phyloP scores from a whole-genome alignment of 2,113 vertebrate genomes.

The Symphodus melops region DNA sequence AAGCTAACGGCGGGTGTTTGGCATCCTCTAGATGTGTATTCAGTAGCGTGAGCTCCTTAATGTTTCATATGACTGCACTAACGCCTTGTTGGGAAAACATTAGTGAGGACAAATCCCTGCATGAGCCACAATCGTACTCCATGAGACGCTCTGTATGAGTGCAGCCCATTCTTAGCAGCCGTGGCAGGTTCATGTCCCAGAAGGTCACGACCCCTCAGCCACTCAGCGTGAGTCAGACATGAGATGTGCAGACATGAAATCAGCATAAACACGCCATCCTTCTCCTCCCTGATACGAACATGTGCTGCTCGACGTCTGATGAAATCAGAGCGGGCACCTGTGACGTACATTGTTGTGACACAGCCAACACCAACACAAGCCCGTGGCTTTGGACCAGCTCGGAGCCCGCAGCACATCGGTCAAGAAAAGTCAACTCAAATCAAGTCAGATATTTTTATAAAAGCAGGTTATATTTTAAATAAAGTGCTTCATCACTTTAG shows the following conservation, averaged over 20 bases:
- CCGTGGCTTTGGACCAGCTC: slow-evolving; percentile 46
- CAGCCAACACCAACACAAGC: slow-evolving; percentile 36
- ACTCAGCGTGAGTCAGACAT: slow-evolving; percentile 11
- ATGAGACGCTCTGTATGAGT: neutral
- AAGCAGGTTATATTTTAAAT: neutral
- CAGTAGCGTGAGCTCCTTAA: too few species aligned
- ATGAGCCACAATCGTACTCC: neutral
- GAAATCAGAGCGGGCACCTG: slow-evolving; percentile 52
- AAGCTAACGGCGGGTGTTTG: too few species aligned
- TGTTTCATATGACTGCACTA: too few species aligned
- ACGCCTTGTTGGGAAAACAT: too few species aligned
- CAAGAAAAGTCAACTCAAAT: slow-evolving; percentile 50
- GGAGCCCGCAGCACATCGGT: slow-evolving; percentile 36
- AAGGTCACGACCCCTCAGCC: neutral
- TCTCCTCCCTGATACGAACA: slow-evolving; percentile 1
- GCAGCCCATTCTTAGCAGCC: neutral
- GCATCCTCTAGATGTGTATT: too few species aligned
- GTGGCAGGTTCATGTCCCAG: slow-evolving; percentile 3
- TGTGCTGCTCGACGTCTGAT: slow-evolving; percentile 39
- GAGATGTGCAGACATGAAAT: slow-evolving; percentile 16
- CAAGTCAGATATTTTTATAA: slow-evolving; percentile 45
- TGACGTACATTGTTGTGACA: slow-evolving; percentile 60
- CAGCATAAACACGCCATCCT: slow-evolving; percentile 12
- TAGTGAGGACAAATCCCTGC: neutral
- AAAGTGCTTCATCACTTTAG: slow-evolving; percentile 15